These are phyloP conservation scores for Calosoma granatense DNA, from an alignment of 1,140 invertebrate genomes.

Conservation along the genomic window DNA sequence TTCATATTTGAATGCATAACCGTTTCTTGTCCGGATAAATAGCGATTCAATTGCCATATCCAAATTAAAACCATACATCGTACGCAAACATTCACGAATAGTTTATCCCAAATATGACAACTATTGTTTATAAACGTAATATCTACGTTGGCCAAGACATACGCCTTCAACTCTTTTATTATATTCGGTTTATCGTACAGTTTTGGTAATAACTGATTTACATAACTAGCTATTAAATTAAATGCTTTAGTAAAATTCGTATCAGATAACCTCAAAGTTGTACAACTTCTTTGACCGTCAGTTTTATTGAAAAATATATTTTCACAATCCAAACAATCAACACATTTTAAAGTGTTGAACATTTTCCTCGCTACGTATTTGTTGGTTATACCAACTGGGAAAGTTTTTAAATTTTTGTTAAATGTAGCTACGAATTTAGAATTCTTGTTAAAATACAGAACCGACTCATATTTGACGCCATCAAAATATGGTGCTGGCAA, in stretches of 20 bases:
- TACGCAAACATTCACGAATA: neutral
- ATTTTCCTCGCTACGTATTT: neutral
- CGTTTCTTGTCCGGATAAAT: neutral
- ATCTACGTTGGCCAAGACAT: neutral
- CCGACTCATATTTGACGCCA: neutral
- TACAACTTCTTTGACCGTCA: neutral
- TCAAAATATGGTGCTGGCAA: neutral
- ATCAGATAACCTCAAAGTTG: neutral
- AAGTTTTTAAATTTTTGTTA: neutral
- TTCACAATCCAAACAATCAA: neutral
- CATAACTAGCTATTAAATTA: neutral
- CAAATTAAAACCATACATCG: neutral
- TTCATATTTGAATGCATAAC: neutral
- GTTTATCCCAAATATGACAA: conserved; percentile 1
- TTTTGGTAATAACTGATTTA: neutral
- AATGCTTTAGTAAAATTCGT: neutral
- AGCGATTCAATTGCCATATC: neutral
- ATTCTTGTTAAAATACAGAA: neutral
- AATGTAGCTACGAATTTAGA: neutral
- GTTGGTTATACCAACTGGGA: neutral
- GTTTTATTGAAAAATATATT: neutral
- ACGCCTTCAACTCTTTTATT: neutral
- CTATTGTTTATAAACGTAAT: neutral
- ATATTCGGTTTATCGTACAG: neutral
- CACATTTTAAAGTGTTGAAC: neutral